Percentiles rank a stretch among this genome's conserved stretches.
These are phyloP conservation scores for Caenorhabditis drosophilae DNA, from an alignment of 2,888 invertebrate species.

Conservation along the genomic window DNA sequence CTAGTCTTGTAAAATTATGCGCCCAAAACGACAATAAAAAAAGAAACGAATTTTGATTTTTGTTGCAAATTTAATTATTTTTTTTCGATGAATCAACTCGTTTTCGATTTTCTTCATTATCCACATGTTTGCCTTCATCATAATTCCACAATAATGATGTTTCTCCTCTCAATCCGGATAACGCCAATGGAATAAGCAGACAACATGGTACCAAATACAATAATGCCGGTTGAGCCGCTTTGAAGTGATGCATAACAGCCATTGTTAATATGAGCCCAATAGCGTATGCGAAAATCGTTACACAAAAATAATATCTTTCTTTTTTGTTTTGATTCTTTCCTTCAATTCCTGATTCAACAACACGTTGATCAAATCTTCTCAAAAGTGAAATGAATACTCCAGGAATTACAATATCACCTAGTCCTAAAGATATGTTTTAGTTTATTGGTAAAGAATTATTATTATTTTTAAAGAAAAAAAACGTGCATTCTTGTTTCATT, in stretches of 20 bases:
- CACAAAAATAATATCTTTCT: constrained; percentile 77
- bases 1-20: no score
- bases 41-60: no score
- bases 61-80: constrained; percentile 43
- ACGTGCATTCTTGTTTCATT: no score
- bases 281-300: constrained; percentile 90
- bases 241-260: constrained; percentile 95
- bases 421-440: constrained; percentile 61
- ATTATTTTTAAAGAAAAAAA: no score
- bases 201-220: constrained; percentile 96
- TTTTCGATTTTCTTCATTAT: constrained; percentile 56
- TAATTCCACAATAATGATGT: constrained; percentile 73
- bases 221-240: constrained; percentile 86
- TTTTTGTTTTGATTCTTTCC: constrained; percentile 21
- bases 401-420: constrained; percentile 98
- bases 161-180: constrained; percentile 89
- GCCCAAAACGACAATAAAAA: no score
- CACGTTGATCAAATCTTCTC: constrained; percentile 82
- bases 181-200: constrained; percentile 84
- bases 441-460: no score
- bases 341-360: constrained; percentile 40
- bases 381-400: constrained; percentile 98
- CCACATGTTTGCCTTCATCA: constrained; percentile 65
- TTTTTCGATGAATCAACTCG: constrained; percentile 42
- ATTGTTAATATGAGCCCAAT: constrained; percentile 91